These are phyloP conservation scores for Calypte anna DNA, from an alignment of 2,113 vertebrate genomes.

Conservation along the genomic window DNA sequence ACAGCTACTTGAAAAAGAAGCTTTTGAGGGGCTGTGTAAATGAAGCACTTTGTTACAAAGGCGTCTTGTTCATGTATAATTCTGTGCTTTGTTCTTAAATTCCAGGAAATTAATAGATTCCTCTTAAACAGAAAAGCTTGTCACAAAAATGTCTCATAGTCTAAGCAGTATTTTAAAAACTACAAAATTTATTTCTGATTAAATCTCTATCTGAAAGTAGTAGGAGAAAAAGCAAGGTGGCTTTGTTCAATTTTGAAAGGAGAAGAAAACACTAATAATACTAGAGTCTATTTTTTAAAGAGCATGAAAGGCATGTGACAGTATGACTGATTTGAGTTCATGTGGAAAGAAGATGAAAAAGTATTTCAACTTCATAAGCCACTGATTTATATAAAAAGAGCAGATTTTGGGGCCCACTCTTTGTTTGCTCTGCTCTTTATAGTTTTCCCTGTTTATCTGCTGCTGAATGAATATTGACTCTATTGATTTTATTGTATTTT, in stretches of 20 bases:
- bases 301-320: neutral
- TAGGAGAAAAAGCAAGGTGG: neutral
- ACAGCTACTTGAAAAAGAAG: neutral
- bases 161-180: neutral
- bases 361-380: neutral
- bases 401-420: neutral
- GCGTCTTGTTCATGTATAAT: neutral
- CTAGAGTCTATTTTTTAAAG: neutral
- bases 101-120: neutral
- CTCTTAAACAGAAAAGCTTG: neutral
- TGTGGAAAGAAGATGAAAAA: neutral
- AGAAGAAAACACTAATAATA: neutral
- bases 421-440: neutral
- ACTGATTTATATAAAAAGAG: neutral
- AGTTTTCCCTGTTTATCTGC: neutral
- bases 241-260: neutral
- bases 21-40: neutral
- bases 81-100: neutral
- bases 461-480: neutral
- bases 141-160: neutral
- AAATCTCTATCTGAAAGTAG: neutral
- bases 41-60: neutral
- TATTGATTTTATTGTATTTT: neutral
- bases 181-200: neutral
- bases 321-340: neutral